Evolutionary conservation across 1,140 invertebrate species (phyloP), one percentile per base, ranked within the genome.

Genomic region (Papilio xuthus): DNA sequence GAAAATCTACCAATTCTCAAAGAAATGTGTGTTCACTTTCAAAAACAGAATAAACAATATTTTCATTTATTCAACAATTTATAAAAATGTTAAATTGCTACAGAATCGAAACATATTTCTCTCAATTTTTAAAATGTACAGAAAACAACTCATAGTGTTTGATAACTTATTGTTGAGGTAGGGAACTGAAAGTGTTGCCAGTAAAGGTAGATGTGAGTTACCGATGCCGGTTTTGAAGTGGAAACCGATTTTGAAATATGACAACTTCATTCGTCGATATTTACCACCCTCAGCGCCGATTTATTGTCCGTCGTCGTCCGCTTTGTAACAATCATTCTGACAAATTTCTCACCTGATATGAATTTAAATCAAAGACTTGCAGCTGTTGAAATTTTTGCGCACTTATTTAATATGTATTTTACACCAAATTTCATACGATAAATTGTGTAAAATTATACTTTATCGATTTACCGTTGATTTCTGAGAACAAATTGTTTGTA

Each of bases 191-290:
- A 73, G 71, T n/a, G 37, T 73, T 28, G 20, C 71, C n/a, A 42
- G n/a, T 42, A 73, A 10, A 73, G 13, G 13, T 42, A 2, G 42
- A 26, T 20, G 71, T 44, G 41, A 42, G 71, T 44, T 73, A 73
- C 6, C 12, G 71, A 44, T 20, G 41, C 15, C 70, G 70, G n/a
- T 72, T 47, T 73, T 28, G 71, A 23, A 23, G 41, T 73, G 41
- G 42, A 28, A 73, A 73, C 20, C 71, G 41, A 26, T 73, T 73
- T 73, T 73, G 71, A 73, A 73, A 73, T 44, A 73, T 44, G 71
- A 42, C 42, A 42, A 73, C 42, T 73, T 73, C 71, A 44, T 47
- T 47, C 71, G 71, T 26, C 71, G 41, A 37, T 71, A 71, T 71
- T 71, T 71, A 42, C 69, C 41, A 7, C 69, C 26, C 69, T 28